phyloP scores from a whole-genome alignment of 2,797 vertebrate species.

The Mus spretus region DNA sequence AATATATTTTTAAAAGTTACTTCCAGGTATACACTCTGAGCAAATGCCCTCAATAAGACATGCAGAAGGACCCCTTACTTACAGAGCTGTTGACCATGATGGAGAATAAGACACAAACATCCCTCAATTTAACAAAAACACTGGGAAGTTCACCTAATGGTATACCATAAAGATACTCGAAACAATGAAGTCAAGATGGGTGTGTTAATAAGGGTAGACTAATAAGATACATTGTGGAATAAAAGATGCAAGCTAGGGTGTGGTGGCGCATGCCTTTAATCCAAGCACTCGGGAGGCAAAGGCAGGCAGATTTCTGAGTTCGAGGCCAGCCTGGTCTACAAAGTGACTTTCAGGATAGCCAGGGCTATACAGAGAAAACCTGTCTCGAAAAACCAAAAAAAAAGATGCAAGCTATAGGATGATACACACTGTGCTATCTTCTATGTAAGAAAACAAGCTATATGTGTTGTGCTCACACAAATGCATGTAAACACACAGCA shows the following conservation, averaged over 20 bases:
- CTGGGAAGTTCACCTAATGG: neutral
- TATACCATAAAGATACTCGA: neutral
- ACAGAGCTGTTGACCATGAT: neutral
- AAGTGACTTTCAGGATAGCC: no score
- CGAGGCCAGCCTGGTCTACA: no score
- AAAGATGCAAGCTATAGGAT: no score
- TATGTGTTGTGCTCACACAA: neutral
- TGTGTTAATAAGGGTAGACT: neutral
- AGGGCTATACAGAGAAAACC: no score
- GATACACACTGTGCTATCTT: neutral
- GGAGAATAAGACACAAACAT: slow-evolving; percentile 21
- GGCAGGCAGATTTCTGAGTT: no score
- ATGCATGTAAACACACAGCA: neutral
- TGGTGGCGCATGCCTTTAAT: no score
- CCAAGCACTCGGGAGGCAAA: no score
- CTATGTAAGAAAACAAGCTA: neutral
- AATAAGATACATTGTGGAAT: neutral
- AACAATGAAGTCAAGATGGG: neutral
- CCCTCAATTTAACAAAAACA: neutral
- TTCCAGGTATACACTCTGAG: neutral
- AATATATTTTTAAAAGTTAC: neutral
- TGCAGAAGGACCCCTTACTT: neutral
- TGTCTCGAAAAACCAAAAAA: no score
- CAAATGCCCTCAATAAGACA: neutral
- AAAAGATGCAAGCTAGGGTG: neutral